phyloP scores from a whole-genome alignment of 2,888 invertebrate species.

The Drosophila mimica region DNA sequence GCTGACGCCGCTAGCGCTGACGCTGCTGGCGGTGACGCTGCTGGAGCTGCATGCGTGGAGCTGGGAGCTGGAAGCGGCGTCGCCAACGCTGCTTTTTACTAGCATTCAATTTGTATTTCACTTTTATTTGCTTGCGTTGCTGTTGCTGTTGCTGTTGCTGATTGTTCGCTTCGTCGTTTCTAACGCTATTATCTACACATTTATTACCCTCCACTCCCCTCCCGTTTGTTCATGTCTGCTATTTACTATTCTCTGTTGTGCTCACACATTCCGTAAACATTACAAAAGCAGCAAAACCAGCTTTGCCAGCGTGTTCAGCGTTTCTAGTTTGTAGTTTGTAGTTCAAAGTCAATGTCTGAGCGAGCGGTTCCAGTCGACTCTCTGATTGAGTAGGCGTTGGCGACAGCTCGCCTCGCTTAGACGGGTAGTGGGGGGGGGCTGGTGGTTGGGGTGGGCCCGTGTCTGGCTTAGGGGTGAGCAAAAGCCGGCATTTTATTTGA shows the following conservation, averaged over 20 bases:
- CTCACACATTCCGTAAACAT: slow-evolving; percentile 80
- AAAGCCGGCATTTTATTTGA: slow-evolving; percentile 7
- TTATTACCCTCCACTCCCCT: not conserved
- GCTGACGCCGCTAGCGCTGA: slow-evolving; percentile 7
- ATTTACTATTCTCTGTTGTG: slow-evolving; percentile 74
- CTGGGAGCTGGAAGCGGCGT: slow-evolving; percentile 27
- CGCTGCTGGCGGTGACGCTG: slow-evolving; percentile 2
- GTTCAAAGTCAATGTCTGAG: slow-evolving; percentile 79
- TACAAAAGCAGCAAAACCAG: slow-evolving; percentile 49
- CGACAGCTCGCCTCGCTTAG: not conserved
- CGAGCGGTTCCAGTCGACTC: slow-evolving; percentile 23
- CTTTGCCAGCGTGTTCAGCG: slow-evolving; percentile 15
- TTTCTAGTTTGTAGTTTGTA: slow-evolving; percentile 57
- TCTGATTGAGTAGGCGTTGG: slow-evolving; percentile 41
- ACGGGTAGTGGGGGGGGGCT: not conserved
- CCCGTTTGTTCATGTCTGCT: not conserved
- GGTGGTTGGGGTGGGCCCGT: not conserved
- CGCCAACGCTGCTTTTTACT: slow-evolving; percentile 21
- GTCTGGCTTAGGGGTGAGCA: slow-evolving; percentile 29
- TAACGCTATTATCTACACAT: slow-evolving; percentile 60
- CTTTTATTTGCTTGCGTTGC: slow-evolving; percentile 54
- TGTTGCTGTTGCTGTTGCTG: slow-evolving; percentile 9
- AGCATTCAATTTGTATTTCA: slow-evolving; percentile 65
- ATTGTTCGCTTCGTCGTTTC: slow-evolving; percentile 4
- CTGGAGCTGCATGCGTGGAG: slow-evolving; percentile 28